Conservation (phyloP, 2,113 vertebrate species). For the Aspidoscelis tigris region DNA sequence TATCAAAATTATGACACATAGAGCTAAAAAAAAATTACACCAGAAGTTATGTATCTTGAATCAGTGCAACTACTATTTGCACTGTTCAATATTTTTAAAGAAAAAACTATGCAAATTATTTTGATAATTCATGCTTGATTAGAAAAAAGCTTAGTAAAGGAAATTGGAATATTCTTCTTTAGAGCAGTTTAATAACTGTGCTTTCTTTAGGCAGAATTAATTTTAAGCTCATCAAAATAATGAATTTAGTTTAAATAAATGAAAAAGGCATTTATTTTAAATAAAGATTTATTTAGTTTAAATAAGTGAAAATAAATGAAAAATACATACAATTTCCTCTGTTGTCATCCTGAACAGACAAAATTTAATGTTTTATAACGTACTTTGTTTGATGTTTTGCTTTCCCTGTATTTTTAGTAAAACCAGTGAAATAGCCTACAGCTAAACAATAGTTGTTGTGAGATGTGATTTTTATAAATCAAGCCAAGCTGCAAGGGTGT, state of each 20-base stretch:
- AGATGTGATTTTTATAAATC: not conserved
- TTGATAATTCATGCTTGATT: not conserved
- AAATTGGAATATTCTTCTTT: constrained; percentile 5
- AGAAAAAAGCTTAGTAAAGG: constrained; percentile 2
- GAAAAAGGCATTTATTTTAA: not conserved
- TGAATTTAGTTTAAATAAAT: not conserved
- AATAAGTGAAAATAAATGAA: not conserved
- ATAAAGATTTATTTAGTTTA: not conserved
- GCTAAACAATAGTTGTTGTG: not conserved
- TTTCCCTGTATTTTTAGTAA: not conserved
- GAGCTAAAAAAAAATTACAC: not conserved
- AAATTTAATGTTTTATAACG: not conserved
- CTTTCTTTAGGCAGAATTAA: not conserved
- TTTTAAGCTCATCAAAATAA: not conserved
- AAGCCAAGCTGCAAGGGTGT: constrained; percentile 1
- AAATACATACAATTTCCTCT: not conserved
- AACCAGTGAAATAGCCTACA: not conserved
- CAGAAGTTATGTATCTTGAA: not conserved
- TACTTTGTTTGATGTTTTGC: not conserved
- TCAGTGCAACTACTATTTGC: not conserved
- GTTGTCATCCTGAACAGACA: not conserved
- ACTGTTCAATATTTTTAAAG: not conserved
- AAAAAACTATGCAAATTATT: not conserved
- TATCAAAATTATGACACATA: not conserved
- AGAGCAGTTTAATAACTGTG: not conserved